phyloP scores from a whole-genome alignment of 2,113 vertebrate species.

The Ceyx melanurus region DNA sequence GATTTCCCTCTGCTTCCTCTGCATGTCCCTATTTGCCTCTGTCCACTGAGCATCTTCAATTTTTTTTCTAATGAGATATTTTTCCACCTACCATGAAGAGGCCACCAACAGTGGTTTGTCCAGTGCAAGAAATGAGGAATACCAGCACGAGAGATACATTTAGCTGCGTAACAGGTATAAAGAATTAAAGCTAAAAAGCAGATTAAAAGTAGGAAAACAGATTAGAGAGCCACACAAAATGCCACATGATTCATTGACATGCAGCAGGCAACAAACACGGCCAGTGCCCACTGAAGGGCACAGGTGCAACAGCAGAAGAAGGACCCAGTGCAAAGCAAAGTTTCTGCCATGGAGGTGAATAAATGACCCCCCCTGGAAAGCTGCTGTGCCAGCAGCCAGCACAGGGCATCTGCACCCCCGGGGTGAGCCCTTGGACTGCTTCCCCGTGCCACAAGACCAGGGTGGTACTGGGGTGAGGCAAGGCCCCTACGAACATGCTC shows the following conservation, averaged over 20 bases:
- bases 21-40: not conserved
- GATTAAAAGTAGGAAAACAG: not conserved
- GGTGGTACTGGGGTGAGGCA: accelerated
- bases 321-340: not conserved
- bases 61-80: not conserved
- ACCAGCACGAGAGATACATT: not conserved
- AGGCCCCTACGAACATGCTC: not conserved
- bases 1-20: not conserved
- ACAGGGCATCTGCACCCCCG: not conserved
- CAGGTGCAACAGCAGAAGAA: constrained; percentile 1
- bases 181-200: not conserved
- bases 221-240: not conserved
- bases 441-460: not conserved
- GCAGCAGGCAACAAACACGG: not conserved
- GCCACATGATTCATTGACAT: not conserved
- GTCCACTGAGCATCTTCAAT: accelerated
- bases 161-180: not conserved
- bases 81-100: not conserved
- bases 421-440: not conserved
- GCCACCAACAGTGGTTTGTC: not conserved
- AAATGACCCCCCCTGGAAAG: not conserved
- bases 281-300: not conserved
- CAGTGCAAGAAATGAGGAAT: not conserved
- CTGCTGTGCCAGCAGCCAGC: not conserved
- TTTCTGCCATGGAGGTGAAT: not conserved